Base-by-base conservation (phyloP, 2,113 vertebrate species). In the Pedetes capensis region DNA sequence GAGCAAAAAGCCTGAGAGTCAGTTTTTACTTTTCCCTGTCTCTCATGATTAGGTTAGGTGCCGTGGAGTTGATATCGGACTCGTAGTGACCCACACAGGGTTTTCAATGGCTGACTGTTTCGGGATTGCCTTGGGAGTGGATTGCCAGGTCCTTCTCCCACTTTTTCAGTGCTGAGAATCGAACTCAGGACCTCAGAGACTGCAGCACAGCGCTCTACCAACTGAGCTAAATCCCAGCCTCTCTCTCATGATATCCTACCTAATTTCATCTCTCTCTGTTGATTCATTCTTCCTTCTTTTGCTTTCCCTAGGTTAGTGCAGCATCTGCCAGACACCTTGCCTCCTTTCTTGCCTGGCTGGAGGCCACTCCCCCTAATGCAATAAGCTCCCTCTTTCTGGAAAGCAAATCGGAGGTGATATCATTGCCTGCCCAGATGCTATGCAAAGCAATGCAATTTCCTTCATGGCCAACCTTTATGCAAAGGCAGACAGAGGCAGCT, bases 361-460 rank as follows among this genome's bases (percentile, higher is more conserved):
- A 83, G 69, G 16, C 39, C 87, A 75, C 14, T 39, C 34, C 78
- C 29, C 14, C 32, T 55, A 44, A 83, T 29, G 22, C 68, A 88
- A 22, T 37, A 68, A 39, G 55, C 57, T 47, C 91, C 23, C 5
- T 22, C 42, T 93, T 79, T 95, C 78, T 72, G 82, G 49, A 93
- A 87, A 93, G 49, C 64, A 91, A 80, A 87, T 83, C 47, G 71
- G 96, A 80, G 83, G 14, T 44, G 32, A 25, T 39, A 79, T 75
- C 23, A 3, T 59, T 59, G 51, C n/a, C 55, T 87, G 91, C 81
- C 42, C 93, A 84, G 89, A 75, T 84, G 87, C 18, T 59, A 68
- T 94, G 96, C 83, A 96, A 89, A 95, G 11, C n/a, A 83, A 34
- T 9, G 3, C 69, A 14, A 8, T 89, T 95, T 89, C 79, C 95